Evolutionary conservation across 2,113 vertebrate genomes (phyloP).

Genomic region (Lepus americanus): DNA sequence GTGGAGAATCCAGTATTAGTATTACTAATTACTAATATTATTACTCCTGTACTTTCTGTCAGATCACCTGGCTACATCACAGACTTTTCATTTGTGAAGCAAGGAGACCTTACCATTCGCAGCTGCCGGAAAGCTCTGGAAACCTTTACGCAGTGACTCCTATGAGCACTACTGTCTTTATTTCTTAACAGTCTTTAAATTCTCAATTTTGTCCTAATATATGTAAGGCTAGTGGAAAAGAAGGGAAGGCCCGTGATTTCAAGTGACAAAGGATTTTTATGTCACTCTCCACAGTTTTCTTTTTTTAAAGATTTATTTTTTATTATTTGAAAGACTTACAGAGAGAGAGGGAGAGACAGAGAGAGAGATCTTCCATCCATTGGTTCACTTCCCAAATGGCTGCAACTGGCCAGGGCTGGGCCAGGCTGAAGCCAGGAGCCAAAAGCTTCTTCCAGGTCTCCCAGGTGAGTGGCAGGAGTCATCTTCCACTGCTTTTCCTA

Average conservation of each 20-base stretch:
- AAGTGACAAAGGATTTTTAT: slow-evolving; percentile 53
- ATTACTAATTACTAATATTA: neutral
- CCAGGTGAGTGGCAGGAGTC: no score
- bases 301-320: no score
- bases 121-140: neutral
- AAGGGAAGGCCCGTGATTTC: neutral
- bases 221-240: slow-evolving; percentile 43
- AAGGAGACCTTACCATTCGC: neutral
- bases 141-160: neutral
- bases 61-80: neutral
- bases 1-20: neutral
- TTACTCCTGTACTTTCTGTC: neutral
- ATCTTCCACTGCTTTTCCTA: no score
- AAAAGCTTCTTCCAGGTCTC: no score
- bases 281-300: neutral
- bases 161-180: neutral
- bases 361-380: no score
- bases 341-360: no score
- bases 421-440: no score
- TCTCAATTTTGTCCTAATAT: neutral
- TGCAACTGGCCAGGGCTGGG: no score
- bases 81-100: slow-evolving; percentile 46
- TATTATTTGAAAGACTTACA: no score
- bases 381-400: no score
- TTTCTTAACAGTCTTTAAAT: slow-evolving; percentile 55